Evolutionary conservation across 2,113 vertebrate species (phyloP), one percentile per base, ranked within the genome.

Genomic region (Dunckerocampus dactyliophorus): DNA sequence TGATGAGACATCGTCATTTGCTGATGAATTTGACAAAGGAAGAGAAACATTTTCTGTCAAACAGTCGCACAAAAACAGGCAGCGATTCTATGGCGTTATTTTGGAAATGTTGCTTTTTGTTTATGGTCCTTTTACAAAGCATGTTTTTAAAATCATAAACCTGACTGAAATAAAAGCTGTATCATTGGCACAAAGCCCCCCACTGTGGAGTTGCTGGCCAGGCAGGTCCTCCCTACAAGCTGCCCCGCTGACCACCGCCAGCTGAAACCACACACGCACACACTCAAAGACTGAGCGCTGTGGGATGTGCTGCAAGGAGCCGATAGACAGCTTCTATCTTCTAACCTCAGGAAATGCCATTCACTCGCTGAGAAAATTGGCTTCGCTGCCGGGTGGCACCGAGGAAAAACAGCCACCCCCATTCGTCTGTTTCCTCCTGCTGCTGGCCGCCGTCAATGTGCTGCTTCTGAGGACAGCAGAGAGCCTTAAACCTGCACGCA

Each of bases 341-440:
- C 67, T 55, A 21, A 75, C 82, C 66, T 57, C 69, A 59, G 67
- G 76, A 87, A 85, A 85, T 79, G 63, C 73, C 69, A 72, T 82
- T 82, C 73, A 75, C 65, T 87, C 59, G 42, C 67, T 62, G 73
- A 71, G 78, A 80, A 77, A 84, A 83, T 84, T 78, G 80, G 65
- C 78, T 86, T 81, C 65, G 54, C 74, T 65, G 66, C 48, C 65
- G 50, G 63, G 28, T 53, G 24, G 51, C 51, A 11, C 24, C n/a
- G 49, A 74, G 68, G 47, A 69, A 75, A 77, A 74, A 73, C 52
- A 71, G 43, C 39, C 34, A 13, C 37, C 46, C 14, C n/a, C 47
- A 15, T 43, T 34, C 10, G 31, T 17, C 9, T 19, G 61, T 47
- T 63, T 46, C 74, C 65, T 59, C 24, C 63, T 61, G 61, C 65